Evolutionary conservation across 2,113 vertebrate species (phyloP).

Genomic region (Grallaria varia): DNA sequence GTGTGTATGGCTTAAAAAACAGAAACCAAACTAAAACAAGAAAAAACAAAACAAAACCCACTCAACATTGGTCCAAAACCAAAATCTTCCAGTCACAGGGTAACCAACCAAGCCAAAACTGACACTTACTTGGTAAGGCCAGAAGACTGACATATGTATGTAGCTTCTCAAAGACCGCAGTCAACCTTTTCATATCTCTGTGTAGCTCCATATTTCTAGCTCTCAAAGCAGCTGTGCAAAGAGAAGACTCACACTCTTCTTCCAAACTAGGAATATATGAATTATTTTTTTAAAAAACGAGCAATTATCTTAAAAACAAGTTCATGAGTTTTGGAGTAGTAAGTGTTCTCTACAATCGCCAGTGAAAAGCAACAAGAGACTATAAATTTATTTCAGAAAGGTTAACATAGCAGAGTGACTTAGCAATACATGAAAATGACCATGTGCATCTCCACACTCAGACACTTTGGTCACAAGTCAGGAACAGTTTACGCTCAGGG

Average conservation of each 20-base stretch:
- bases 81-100: not conserved
- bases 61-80: not conserved
- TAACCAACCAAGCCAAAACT: not conserved
- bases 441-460: not conserved
- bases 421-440: not conserved
- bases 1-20: not conserved
- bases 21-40: not conserved
- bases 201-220: slow-evolving; percentile 88
- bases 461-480: not conserved
- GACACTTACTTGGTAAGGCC: slow-evolving; percentile 88
- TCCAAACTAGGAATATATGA: slow-evolving; percentile 84
- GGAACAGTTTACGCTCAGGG: not conserved
- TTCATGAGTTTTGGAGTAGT: not conserved
- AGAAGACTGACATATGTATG: slow-evolving; percentile 87
- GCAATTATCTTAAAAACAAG: slow-evolving; percentile 18
- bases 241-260: slow-evolving; percentile 90
- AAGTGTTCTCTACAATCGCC: not conserved
- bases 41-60: not conserved
- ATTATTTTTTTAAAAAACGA: slow-evolving; percentile 48
- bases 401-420: not conserved
- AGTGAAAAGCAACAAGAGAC: not conserved
- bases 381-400: not conserved
- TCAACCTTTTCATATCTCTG: slow-evolving; percentile 85
- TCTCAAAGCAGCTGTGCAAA: slow-evolving; percentile 86
- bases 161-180: slow-evolving; percentile 89